Conservation (phyloP, 2,113 vertebrate species). For the Pyxicephalus adspersus region DNA sequence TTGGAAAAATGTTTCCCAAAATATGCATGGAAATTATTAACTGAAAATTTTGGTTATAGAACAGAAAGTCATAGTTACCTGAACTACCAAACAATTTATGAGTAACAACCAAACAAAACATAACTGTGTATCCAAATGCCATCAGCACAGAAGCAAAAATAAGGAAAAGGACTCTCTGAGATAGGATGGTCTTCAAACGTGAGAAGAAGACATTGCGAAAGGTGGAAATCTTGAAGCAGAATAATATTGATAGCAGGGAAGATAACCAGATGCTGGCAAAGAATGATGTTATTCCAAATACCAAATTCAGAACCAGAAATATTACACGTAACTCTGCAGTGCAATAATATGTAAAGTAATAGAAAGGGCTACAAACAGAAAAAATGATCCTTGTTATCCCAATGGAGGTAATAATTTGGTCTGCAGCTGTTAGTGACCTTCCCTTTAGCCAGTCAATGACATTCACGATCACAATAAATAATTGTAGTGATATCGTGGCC, state of each 20-base stretch:
- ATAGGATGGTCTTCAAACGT: neutral
- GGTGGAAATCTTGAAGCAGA: slow-evolving; percentile 11
- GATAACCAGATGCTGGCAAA: neutral
- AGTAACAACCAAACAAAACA: too few species aligned
- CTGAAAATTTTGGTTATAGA: too few species aligned
- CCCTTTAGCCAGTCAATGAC: too few species aligned
- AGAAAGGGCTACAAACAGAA: neutral
- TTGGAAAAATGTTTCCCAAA: neutral
- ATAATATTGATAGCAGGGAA: neutral
- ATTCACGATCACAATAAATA: neutral
- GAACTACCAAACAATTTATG: too few species aligned
- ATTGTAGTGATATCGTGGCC: too few species aligned
- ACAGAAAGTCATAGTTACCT: too few species aligned
- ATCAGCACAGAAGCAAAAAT: neutral
- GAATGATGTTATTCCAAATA: neutral
- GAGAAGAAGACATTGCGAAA: neutral
- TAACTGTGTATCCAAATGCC: too few species aligned
- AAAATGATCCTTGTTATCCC: neutral
- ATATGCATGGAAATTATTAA: neutral
- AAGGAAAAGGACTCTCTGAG: neutral
- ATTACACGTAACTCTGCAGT: neutral
- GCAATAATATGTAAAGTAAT: neutral
- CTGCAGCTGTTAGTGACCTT: neutral
- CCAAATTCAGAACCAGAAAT: too few species aligned
- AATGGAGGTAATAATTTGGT: neutral